These are phyloP conservation scores for Empis livida DNA, from an alignment of 2,888 invertebrate genomes.

Conservation along the genomic window DNA sequence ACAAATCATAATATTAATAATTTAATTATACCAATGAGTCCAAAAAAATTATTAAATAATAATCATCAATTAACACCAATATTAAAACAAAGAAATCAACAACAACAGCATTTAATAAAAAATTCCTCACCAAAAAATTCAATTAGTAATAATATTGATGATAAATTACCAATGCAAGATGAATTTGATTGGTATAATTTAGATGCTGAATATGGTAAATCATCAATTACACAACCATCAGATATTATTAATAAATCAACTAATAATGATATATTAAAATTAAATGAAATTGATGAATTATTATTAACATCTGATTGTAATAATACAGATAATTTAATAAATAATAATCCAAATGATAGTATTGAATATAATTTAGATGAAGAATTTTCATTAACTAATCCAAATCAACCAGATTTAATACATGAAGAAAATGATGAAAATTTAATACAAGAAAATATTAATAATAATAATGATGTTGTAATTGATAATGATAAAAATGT, in stretches of 20 bases:
- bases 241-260: conserved; percentile 15
- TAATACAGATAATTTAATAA: not conserved
- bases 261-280: conserved; percentile 16
- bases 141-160: conserved; percentile 2
- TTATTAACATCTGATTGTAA: not conserved
- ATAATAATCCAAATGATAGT: conserved; percentile 1
- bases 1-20: not conserved
- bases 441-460: too few relatives aligned
- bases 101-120: not conserved
- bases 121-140: not conserved
- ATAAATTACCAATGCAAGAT: conserved; percentile 28
- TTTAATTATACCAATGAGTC: not conserved
- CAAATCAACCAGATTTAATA: conserved; percentile 17
- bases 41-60: not conserved
- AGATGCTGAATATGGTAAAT: conserved; percentile 32
- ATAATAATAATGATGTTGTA: not conserved
- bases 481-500: not conserved
- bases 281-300: conserved; percentile 23
- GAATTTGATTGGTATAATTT: conserved; percentile 37
- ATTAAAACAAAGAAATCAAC: not conserved
- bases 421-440: not conserved
- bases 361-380: conserved; percentile 35
- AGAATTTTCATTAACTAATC: conserved; percentile 23
- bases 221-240: conserved; percentile 16
- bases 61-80: not conserved